Evolutionary conservation across 2,797 vertebrate species (phyloP), one percentile per base, ranked within the genome.

Genomic region (Rhinella marina): DNA sequence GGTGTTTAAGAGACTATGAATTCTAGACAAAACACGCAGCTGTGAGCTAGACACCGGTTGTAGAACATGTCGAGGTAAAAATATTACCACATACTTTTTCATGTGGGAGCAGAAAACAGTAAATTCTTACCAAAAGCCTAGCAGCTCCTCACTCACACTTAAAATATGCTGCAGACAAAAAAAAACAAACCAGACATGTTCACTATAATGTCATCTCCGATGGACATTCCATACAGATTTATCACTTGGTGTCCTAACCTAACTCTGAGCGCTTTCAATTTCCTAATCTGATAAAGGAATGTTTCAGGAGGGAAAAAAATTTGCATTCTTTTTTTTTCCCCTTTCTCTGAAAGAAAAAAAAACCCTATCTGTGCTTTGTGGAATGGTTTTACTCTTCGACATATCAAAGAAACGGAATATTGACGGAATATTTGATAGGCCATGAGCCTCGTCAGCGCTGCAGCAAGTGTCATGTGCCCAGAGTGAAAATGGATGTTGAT

Each of bases 31-130:
- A 85, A 78, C 68, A 85, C 48, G 50, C 73, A 85, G 72, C 84
- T 77, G 84, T 50, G 72, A 6, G 73, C 59, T 64, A 85, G 72
- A 84, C 70, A 84, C 56, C 70, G 32, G 70, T 75, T n/a, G 72
- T 75, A 84, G 54, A 48, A 77, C 59, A 77, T 85, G 59, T 76
- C 57, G n/a, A 84, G 83, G 73, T 56, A 80, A 79, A 86, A 86
- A 86, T 81, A 86, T 86, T 81, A 68, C 62, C 29, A 57, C 85
- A 86, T 86, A 81, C 23, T 56, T 78, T 29, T 78, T 86, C 76
- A 86, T 57, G 76, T 86, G 76, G 85, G 85, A 79, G 75, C 41
- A 68, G 76, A 80, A 85, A 76, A 84, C 83, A 62, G 70, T 76
- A 84, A 84, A 84, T 84, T 85, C 84, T 85, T 85, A 78, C 57